Evolutionary conservation across 64 coral and sea anemone genomes (phyloP), one percentile per base, ranked within the genome.

Genomic region (Hydrozoanthus tunicans): DNA sequence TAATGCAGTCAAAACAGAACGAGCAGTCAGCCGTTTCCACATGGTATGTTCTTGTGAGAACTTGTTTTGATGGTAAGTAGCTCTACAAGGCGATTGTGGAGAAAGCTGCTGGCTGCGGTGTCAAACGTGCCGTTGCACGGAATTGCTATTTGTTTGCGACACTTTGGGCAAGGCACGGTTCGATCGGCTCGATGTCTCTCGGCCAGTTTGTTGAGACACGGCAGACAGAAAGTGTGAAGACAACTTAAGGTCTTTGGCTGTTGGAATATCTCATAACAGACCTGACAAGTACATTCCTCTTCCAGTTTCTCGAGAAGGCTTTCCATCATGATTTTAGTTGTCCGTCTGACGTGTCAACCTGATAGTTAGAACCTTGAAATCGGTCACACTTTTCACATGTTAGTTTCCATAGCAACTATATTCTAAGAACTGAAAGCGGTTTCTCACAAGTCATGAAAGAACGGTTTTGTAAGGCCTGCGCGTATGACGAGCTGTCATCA

Each of bases 181-280:
- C 85, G 6, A 4, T 85, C 62, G 17, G 81, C 81, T 85, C 81
- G 81, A 85, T 85, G 81, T 68, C 81, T 85, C 64, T 89, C 85
- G 52, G 85, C 85, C 66, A 89, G 85, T 89, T 89, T 58, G 68
- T 89, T 89, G n/a, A 89, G 85, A 73, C 85, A 89, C 85, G 85
- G 26, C 69, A 85, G 62, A 85, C 82, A 85, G 82, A 85, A 85
- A 6, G 82, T 85, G 63, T 85, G 82, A 70, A 85, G 27, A 85
- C 82, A 85, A 12, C 56, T 7, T 8, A 85, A 51, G 51, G 82
- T 85, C 82, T 69, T 85, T 59, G 85, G 69, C 68, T 74, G 11
- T 73, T 75, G 68, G 85, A 89, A 89, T 72, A 60, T 74, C 14
- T 59, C 85, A 51, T 56, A 89, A 89, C 85, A 89, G 12, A 89